Evolutionary conservation across 1,140 invertebrate species (phyloP), one percentile per base, ranked within the genome.

Genomic region (Pachyrhynchus sulphureomaculatus): DNA sequence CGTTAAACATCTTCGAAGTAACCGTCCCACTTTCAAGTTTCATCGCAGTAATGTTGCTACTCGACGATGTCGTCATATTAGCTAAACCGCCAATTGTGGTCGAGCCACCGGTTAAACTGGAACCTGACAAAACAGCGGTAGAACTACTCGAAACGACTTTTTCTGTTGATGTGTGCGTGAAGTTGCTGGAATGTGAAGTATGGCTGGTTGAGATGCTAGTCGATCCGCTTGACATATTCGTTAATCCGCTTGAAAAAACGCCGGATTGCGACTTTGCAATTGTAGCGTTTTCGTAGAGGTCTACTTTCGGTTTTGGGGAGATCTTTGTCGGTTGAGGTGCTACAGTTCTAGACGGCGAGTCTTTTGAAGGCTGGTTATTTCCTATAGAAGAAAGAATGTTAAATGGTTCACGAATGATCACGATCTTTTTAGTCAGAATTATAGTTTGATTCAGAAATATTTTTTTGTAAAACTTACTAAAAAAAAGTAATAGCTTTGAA

Each of bases 1-100:
- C 75, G 0, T 57, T 81, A 69, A 65, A 73, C 23, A 74, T 68
- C 42, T 10, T 32, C 20, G n/a, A 8, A 47, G 21, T 47, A 26
- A 41, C 37, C 3, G 18, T 18, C 3, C 37, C 26, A n/a, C n/a
- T n/a, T n/a, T 47, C 44, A 4, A 15, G 0, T 26, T 47, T 47
- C n/a, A n/a, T n/a, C n/a, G n/a, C n/a, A n/a, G n/a, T n/a, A n/a
- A n/a, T n/a, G n/a, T n/a, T 44, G 9, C 4, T 44, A 29, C 23
- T 26, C 23, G 12, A 47, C 8, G 24, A 26, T 8, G 24, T 26
- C 24, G 8, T 4, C n/a, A n/a, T n/a, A n/a, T 23, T 44, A 6
- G 44, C 12, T 15, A 21, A 15, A 41, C 37, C 17, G 34, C n/a
- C 23, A 8, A 15, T 21, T 44, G 15, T 21, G 1, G 23, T 5